Evolutionary conservation across 2,113 vertebrate species (phyloP), one percentile per base, ranked within the genome.

Genomic region (Chamaetylas fuelleborni): DNA sequence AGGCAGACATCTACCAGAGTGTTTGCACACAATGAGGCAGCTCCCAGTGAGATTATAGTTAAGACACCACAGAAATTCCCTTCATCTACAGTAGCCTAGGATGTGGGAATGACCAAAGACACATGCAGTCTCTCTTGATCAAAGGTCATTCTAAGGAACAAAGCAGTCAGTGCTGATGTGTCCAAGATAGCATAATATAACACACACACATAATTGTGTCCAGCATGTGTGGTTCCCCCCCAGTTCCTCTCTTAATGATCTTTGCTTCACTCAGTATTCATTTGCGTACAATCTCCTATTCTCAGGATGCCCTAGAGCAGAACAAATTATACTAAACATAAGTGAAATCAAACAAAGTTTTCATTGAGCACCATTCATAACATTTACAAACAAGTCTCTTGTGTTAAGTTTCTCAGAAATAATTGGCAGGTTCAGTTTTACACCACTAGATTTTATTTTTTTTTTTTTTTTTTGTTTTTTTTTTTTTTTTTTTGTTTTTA

Each of bases 101-200:
- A 97, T 97, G 97, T 97, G 96, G 96, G 96, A 97, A 97, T 97
- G 97, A 96, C 96, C 96, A 97, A 96, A 97, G 97, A 97, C 96
- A 96, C 97, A 97, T 71, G 97, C 97, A 96, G 97, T 92, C 96
- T 97, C 96, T 95, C 94, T 96, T 95, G 95, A 97, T 96, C 93
- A 97, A 97, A 97, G 97, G 97, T 97, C 97, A 97, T 91, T 96
- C 92, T 87, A 73, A 93, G 92, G 96, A 97, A 97, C 97, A 97
- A 97, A 97, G 95, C 95, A 93, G 94, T 95, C 96, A 96, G 95
- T 70, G 93, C 96, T 86, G 96, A 97, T 96, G 96, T 95, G 95
- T 96, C 95, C 97, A 97, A 95, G 96, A 97, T 95, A 97, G 95
- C 93, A 96, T 95, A 97, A 97, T 97, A 94, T 97, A 94, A 94